Base-by-base conservation (phyloP, 1,140 invertebrate genomes). In the Ceratitis capitata region DNA sequence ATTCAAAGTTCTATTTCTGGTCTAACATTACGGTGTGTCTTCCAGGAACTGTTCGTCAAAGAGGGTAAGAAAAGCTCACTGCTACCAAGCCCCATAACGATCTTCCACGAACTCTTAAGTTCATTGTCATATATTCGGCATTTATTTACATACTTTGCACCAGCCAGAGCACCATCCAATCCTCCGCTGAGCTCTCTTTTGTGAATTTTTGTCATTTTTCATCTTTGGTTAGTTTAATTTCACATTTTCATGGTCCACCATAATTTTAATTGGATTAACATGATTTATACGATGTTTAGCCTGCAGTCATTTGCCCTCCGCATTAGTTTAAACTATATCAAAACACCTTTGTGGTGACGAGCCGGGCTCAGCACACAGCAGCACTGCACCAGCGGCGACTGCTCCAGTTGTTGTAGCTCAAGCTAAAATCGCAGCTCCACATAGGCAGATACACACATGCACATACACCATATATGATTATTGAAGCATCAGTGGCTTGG, bases 261-360 rank as follows among this genome's bases (percentile, higher is more conserved):
- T 78, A 78, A 47, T 78, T 78, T 78, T 78, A 78, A 78, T 78
- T 78, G 69, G 69, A 78, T 78, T 78, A 78, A 78, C 69, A 78
- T 78, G 69, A 47, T 78, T 78, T 78, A 78, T 78, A 45, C 69
- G 69, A n/a, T 78, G 69, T 78, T 78, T 78, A 78, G 69, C 69
- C 69, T 3, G 69, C 69, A 78, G 69, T 78, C 69, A 78, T 78
- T 78, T 78, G 69, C 69, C 69, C 69, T 47, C 69, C 39, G 69
- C 45, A 78, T 78, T 78, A 78, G 69, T 78, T 78, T 78, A 78
- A 78, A 78, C 69, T 32, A n/a, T 39, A 78, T 78, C 69, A 78
- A 45, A 78, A 78, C 69, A 78, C 69, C 69, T 78, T 45, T 78
- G 69, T 45, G 69, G 69, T 45, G 69, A 78, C 69, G 69, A 78